Evolutionary conservation across 30 jellyfish, hydroid and myxozoan species (phyloP), one percentile per base, ranked within the genome.

Genomic region (Catostylus mosaicus): DNA sequence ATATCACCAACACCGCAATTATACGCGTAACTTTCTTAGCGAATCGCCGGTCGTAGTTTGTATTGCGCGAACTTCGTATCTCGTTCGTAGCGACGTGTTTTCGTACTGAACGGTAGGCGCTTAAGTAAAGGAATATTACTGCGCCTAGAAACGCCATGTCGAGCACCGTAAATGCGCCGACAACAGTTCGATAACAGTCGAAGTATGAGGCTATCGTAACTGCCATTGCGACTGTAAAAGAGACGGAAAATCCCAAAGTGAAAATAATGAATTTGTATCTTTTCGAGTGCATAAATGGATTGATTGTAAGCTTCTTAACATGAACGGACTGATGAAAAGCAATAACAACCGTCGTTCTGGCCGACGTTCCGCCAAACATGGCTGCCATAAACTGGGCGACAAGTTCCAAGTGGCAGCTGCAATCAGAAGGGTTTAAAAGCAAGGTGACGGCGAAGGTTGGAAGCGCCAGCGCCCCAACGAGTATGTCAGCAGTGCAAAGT

Each of bases 21-120:
- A 74, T 75, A 22, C 78, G 48, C 62, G 95, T 62, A 30, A 85
- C 82, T 38, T 74, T 85, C 84, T 85, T 85, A 2, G 95, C 95
- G 67, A 85, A 46, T 1, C 38, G 31, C 38, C 23, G 81, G 30
- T 85, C 67, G 88, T 73, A 73, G 19, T 65, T 73, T 10, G 83
- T 65, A 4, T 59, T 48, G 59, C 61, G 56, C 54, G 84, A 33
- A 1, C 31, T 33, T 79, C 96, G 82, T 16, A 88, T 56, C 11
- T 48, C 75, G 43, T 84, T 88, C 33, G 91, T 56, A 22, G 35
- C 43, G 16, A 78, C 75, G 67, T 88, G 90, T 23, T 35, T 40
- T 22, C 40, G 86, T 30, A 85, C 90, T 5, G 86, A 74, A 22
- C 36, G 51, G 52, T 73, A 88, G 7, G 89, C 84, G 18, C 67